Evolutionary conservation across 92 coral and sea anemone species (phyloP), one percentile per base, ranked within the genome.

Genomic region (Scolanthus callimorphus): DNA sequence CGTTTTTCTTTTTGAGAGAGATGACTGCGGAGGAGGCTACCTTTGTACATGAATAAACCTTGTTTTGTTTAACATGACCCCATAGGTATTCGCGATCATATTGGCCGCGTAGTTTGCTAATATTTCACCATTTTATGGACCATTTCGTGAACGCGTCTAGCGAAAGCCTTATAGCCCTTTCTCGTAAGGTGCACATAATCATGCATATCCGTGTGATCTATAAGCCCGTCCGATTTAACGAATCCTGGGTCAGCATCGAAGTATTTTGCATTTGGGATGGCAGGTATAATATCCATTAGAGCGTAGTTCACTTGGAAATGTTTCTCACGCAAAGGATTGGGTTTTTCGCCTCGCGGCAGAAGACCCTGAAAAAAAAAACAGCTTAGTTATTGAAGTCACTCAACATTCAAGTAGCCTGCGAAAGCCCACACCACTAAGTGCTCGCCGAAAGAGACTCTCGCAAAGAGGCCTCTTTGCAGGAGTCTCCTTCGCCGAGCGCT

Each of bases 201-300:
- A 2, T 45, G 74, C 97, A 91, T 91, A 41, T 91, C 97, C n/a
- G 86, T 76, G 2, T 86, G 76, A 34, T 84, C 79, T 31, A 91
- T 91, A 11, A 57, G 20, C 12, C 95, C 89, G 51, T 91, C 89
- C 19, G 66, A 57, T 50, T 69, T 89, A 26, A 91, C 97, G 61
- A 91, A 91, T 12, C 97, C 97, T 19, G 97, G 97, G 65, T 91
- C 97, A 22, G 96, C 88, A 65, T 88, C 90, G 31, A 83, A 65
- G 74, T 59, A 91, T 9, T 66, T 79, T 31, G 92, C 78, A 55
- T 84, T 77, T 28, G 97, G 97, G 29, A 91, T 88, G 17, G 80
- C 55, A 17, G 65, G 63, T 20, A 88, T 49, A 10, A 74, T 69
- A 38, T 73, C 82, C 60, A 74, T 70, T 39, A 91, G 79, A 39